Evolutionary conservation across 2,888 invertebrate genomes (phyloP).

Genomic region (Folsomia candida): DNA sequence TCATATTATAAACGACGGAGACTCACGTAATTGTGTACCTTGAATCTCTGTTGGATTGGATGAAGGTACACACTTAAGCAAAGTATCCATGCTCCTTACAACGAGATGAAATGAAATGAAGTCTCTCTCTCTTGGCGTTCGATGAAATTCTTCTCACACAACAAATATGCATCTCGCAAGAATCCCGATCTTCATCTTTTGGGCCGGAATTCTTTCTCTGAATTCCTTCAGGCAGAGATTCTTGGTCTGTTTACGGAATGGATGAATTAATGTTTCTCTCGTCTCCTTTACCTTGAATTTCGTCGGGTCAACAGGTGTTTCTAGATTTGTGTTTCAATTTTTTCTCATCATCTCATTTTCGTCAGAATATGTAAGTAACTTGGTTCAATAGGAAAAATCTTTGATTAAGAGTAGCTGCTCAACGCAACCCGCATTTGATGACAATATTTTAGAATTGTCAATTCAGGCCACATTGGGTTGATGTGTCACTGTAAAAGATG

Average conservation of each 20-base stretch:
- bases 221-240: background rate
- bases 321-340: too few relatives aligned
- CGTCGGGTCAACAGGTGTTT: background rate
- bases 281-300: background rate
- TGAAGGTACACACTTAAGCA: too few relatives aligned
- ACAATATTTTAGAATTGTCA: too few relatives aligned
- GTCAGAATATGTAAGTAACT: too few relatives aligned
- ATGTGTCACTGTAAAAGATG: too few relatives aligned
- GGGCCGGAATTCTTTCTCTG: background rate
- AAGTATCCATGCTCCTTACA: background rate
- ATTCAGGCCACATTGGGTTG: too few relatives aligned
- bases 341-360: too few relatives aligned
- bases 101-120: background rate
- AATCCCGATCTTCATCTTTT: too few relatives aligned
- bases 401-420: too few relatives aligned
- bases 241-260: background rate
- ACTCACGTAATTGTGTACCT: background rate
- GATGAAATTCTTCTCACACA: background rate
- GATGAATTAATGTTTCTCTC: background rate
- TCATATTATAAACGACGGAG: background rate
- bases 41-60: background rate
- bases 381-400: too few relatives aligned
- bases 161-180: background rate
- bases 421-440: too few relatives aligned
- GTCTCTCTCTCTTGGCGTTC: background rate